Evolutionary conservation across 2,888 invertebrate genomes (phyloP).

Genomic region (Drosophila percnosoma): DNA sequence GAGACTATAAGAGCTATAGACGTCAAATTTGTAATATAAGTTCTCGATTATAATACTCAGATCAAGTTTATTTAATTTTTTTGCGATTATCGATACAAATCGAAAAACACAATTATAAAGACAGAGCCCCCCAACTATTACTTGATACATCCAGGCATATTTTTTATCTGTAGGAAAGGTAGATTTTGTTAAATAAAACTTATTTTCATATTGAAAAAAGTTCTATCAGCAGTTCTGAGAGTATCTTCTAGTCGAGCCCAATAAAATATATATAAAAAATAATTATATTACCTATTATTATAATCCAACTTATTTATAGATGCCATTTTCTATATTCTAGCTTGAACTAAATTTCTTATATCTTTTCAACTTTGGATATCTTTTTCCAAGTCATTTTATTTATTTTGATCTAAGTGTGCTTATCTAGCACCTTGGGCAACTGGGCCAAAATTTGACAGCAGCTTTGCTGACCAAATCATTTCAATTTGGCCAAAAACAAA

Average conservation of each 20-base stretch:
- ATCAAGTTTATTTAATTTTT: background rate
- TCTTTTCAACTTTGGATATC: background rate
- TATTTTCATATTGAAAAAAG: too few species aligned
- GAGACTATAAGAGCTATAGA: too few species aligned
- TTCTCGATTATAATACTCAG: background rate
- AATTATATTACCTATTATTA: background rate
- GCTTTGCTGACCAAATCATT: slow-evolving; percentile 23
- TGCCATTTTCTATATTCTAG: background rate
- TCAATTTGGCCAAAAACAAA: slow-evolving; percentile 38
- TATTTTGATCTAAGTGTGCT: background rate
- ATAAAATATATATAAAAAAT: too few species aligned
- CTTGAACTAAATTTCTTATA: background rate
- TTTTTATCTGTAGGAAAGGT: too few species aligned
- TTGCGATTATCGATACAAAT: background rate
- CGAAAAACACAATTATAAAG: fast-evolving
- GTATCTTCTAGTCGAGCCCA: too few species aligned
- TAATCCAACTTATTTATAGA: background rate
- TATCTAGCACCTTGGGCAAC: background rate
- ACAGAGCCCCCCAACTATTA: fast-evolving
- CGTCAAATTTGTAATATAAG: background rate
- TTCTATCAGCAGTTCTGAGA: too few species aligned
- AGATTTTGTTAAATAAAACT: too few species aligned
- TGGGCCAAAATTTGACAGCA: background rate
- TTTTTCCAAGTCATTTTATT: background rate
- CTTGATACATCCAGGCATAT: too few species aligned